Evolutionary conservation across 1,140 invertebrate genomes (phyloP).

Genomic region (Solen grandis): DNA sequence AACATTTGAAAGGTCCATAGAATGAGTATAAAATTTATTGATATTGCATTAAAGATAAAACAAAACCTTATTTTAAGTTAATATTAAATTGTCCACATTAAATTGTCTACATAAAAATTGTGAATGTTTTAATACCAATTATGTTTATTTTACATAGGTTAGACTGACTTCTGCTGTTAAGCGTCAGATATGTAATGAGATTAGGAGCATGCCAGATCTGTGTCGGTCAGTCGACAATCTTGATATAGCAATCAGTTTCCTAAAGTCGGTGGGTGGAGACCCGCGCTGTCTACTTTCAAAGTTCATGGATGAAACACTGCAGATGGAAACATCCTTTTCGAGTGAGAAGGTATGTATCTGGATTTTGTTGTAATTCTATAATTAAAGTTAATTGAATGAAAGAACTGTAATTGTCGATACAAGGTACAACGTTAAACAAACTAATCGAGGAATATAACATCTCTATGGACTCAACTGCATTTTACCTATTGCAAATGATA

Average conservation of each 20-base stretch:
- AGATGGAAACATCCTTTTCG: slow-evolving; percentile 61
- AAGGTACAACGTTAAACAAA: too few species aligned
- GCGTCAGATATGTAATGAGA: slow-evolving; percentile 42
- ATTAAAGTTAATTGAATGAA: not conserved
- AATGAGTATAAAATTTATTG: too few species aligned
- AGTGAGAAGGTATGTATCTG: slow-evolving; percentile 61
- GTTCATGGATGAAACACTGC: slow-evolving; percentile 69
- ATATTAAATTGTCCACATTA: too few species aligned
- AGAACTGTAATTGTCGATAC: not conserved
- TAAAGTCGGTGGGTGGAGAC: slow-evolving; percentile 52
- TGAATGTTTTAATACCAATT: not conserved
- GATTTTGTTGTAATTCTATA: not conserved
- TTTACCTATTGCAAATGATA: not conserved
- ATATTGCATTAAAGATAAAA: too few species aligned
- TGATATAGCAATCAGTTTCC: slow-evolving; percentile 58
- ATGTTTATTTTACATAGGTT: slow-evolving; percentile 43
- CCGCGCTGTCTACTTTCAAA: slow-evolving; percentile 42
- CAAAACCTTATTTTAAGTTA: too few species aligned
- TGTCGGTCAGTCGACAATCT: slow-evolving; percentile 53
- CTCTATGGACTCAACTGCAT: too few species aligned
- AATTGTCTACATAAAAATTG: not conserved
- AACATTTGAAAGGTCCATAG: too few species aligned
- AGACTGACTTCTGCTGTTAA: slow-evolving; percentile 41
- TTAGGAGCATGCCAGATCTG: slow-evolving; percentile 50
- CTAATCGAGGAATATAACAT: too few species aligned